These are phyloP conservation scores for Pollimyrus isidori DNA, from an alignment of 2,113 vertebrate genomes.

Conservation along the genomic window DNA sequence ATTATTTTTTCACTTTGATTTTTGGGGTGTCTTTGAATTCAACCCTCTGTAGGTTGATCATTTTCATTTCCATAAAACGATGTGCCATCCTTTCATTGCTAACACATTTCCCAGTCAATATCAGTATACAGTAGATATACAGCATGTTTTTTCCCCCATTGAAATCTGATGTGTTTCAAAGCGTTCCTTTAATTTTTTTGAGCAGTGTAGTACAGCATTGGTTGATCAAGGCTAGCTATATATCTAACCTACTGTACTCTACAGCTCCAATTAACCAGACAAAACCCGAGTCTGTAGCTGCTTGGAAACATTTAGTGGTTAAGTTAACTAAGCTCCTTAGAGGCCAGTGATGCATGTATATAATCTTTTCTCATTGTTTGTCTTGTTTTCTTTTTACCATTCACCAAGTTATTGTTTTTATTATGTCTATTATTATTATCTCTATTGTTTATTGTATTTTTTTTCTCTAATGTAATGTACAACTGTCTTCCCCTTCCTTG, in stretches of 20 bases:
- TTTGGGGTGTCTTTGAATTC: too few species aligned
- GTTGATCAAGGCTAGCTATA: neutral
- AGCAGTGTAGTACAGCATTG: neutral
- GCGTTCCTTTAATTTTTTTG: too few species aligned
- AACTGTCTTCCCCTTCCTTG: neutral
- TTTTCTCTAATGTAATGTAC: neutral
- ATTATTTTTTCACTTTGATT: too few species aligned
- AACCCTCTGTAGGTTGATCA: too few species aligned
- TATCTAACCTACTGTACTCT: neutral
- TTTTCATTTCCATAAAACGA: too few species aligned
- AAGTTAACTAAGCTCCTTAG: neutral
- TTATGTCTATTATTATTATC: too few species aligned
- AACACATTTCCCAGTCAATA: too few species aligned
- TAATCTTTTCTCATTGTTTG: neutral
- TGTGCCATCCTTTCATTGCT: too few species aligned
- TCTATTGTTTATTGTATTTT: neutral
- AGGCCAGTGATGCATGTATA: neutral
- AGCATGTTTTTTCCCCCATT: too few species aligned
- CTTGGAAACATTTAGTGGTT: neutral
- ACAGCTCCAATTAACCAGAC: neutral
- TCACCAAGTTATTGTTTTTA: neutral
- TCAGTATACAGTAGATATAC: too few species aligned
- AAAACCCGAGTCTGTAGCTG: neutral
- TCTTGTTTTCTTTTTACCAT: neutral
- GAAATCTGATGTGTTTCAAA: too few species aligned